These are phyloP conservation scores for Brachionus asplanchnoidis DNA, from an alignment of 1,140 invertebrate genomes.

Conservation along the genomic window DNA sequence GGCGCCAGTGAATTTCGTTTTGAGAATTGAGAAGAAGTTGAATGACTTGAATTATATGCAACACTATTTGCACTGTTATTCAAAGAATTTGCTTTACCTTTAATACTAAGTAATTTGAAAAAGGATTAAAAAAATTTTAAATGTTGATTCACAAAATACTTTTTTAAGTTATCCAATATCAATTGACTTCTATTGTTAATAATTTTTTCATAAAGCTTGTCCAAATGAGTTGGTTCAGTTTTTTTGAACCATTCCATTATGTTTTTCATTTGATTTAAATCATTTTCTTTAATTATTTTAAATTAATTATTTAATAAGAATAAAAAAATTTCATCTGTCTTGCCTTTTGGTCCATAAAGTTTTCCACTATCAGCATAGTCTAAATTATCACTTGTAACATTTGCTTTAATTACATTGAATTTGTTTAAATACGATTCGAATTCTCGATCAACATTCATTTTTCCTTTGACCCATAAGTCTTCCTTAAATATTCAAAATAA, in stretches of 20 bases:
- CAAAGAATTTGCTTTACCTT: neutral
- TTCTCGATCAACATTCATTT: constrained; percentile 34
- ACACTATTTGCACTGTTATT: neutral
- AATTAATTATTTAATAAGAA: no score
- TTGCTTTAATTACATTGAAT: neutral
- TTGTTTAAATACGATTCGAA: constrained; percentile 9
- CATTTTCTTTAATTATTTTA: neutral
- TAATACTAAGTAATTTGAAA: neutral
- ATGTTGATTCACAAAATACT: neutral
- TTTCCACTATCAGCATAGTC: neutral
- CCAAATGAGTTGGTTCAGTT: neutral
- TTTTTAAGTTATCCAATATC: constrained; percentile 1
- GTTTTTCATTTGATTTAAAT: constrained; percentile 4
- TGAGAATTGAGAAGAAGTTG: neutral
- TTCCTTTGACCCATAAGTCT: constrained; percentile 29
- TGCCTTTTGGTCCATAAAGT: neutral
- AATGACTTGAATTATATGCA: neutral
- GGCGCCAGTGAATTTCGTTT: constrained; percentile 12
- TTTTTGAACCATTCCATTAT: constrained; percentile 35
- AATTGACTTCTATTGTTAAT: constrained; percentile 7
- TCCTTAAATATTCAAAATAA: neutral
- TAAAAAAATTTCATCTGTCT: neutral
- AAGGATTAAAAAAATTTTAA: neutral
- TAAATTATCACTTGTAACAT: neutral
- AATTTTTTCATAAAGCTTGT: constrained; percentile 23